Evolutionary conservation across 2,888 invertebrate species (phyloP).

Genomic region (Oligia strigilis): DNA sequence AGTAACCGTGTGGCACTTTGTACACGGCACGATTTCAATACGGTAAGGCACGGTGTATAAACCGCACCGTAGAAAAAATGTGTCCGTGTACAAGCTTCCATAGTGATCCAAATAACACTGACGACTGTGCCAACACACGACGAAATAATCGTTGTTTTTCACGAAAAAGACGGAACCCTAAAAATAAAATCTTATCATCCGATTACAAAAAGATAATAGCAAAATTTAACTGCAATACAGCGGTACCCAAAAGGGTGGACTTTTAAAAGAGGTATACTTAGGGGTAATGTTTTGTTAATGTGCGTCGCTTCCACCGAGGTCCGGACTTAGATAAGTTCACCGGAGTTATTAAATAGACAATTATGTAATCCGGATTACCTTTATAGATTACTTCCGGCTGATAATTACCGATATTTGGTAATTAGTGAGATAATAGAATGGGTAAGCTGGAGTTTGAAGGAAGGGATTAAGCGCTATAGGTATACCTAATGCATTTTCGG

Average conservation of each 20-base stretch:
- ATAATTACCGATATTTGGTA: slow-evolving; percentile 29
- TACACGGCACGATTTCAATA: too few species aligned
- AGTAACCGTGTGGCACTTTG: neutral
- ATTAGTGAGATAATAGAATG: slow-evolving; percentile 1
- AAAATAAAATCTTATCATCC: neutral
- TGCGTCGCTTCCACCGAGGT: slow-evolving; percentile 69
- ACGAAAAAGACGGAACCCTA: too few species aligned
- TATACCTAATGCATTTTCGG: neutral
- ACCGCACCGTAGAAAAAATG: too few species aligned
- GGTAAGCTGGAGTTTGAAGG: neutral
- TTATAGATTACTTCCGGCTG: slow-evolving; percentile 41
- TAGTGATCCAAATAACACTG: too few species aligned
- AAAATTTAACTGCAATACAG: slow-evolving; percentile 39
- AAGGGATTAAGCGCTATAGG: neutral
- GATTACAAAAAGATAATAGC: slow-evolving; percentile 38
- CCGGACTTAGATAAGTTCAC: slow-evolving; percentile 68
- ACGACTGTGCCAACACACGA: too few species aligned
- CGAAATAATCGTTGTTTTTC: too few species aligned
- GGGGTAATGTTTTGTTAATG: slow-evolving; percentile 78
- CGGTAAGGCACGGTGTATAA: too few species aligned
- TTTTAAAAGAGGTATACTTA: slow-evolving; percentile 75
- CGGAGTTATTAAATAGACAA: slow-evolving; percentile 65
- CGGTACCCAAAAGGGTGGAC: slow-evolving; percentile 62
- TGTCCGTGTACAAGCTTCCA: too few species aligned
- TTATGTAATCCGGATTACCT: slow-evolving; percentile 65